Conservation (phyloP, 1,140 invertebrate genomes). For the Mya arenaria region DNA sequence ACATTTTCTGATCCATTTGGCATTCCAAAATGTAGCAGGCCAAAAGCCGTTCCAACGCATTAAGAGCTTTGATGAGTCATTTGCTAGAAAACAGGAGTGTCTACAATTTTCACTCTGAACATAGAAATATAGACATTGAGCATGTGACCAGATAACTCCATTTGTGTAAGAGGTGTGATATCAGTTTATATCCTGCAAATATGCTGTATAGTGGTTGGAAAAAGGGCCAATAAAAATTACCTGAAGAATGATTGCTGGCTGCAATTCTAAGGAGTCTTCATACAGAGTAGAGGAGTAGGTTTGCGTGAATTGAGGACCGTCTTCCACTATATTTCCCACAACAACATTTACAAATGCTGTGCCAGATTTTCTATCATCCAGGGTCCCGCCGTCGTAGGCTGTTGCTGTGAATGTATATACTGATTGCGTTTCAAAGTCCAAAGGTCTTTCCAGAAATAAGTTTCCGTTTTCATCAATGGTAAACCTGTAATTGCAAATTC, state of each 20-base stretch:
- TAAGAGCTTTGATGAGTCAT: no score
- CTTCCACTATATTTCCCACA: slow-evolving; percentile 85
- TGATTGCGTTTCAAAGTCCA: slow-evolving; percentile 94
- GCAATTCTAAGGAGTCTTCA: slow-evolving; percentile 4
- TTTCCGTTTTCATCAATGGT: neutral
- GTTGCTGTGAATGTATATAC: slow-evolving; percentile 90
- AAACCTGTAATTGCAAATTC: slow-evolving; percentile 29
- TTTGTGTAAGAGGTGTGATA: no score
- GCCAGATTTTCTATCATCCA: slow-evolving; percentile 87
- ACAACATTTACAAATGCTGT: slow-evolving; percentile 92
- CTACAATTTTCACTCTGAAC: no score
- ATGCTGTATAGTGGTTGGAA: no score
- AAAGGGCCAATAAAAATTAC: slow-evolving; percentile 14
- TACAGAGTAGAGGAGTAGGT: slow-evolving; percentile 26
- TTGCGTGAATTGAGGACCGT: slow-evolving; percentile 42
- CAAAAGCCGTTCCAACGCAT: no score
- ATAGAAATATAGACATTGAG: no score
- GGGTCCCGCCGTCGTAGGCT: slow-evolving; percentile 87
- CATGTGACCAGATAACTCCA: no score
- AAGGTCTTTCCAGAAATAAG: slow-evolving; percentile 2
- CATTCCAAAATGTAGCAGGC: no score
- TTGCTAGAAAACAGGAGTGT: no score
- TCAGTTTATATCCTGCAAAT: no score
- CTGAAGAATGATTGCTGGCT: slow-evolving; percentile 3
- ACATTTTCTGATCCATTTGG: no score